Evolutionary conservation across 2,888 invertebrate species (phyloP).

Genomic region (Coelinius sp.): DNA sequence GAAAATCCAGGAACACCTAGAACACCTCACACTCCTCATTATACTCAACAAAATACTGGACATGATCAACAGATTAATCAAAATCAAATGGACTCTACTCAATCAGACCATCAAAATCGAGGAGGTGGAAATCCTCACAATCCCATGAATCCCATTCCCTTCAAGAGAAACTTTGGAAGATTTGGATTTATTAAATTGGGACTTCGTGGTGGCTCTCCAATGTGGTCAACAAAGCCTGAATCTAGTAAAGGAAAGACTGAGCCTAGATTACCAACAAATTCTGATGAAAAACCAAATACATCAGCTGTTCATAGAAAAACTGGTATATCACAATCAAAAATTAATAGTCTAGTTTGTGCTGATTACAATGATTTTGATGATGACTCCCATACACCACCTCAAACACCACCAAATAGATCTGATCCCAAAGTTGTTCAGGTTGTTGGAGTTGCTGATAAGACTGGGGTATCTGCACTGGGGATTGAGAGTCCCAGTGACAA

Average conservation of each 20-base stretch:
- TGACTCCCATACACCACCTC: conserved; percentile 74
- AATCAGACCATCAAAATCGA: conserved; percentile 61
- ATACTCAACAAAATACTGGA: conserved; percentile 49
- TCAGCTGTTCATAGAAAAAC: conserved; percentile 67
- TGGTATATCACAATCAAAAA: conserved; percentile 68
- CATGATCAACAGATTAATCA: conserved; percentile 69
- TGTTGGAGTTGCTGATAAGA: conserved; percentile 39
- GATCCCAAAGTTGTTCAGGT: not conserved
- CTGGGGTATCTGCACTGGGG: conserved; percentile 45
- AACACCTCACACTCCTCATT: conserved; percentile 69
- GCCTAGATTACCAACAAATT: conserved; percentile 62
- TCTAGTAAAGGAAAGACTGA: conserved; percentile 68
- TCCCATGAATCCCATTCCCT: conserved; percentile 75
- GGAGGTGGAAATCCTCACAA: conserved; percentile 74
- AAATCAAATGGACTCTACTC: conserved; percentile 61
- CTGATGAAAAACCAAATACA: conserved; percentile 71
- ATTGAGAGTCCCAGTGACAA: conserved; percentile 70
- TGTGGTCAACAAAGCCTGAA: conserved; percentile 74
- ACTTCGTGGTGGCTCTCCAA: conserved; percentile 78
- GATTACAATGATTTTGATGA: conserved; percentile 77
- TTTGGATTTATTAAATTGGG: conserved; percentile 77
- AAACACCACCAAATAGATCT: conserved; percentile 70
- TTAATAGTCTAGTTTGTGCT: conserved; percentile 73
- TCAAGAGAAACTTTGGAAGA: conserved; percentile 75
- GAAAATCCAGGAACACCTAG: conserved; percentile 75